Conservation (phyloP, 2,888 invertebrate genomes). For the Synanthedon myopaeformis region DNA sequence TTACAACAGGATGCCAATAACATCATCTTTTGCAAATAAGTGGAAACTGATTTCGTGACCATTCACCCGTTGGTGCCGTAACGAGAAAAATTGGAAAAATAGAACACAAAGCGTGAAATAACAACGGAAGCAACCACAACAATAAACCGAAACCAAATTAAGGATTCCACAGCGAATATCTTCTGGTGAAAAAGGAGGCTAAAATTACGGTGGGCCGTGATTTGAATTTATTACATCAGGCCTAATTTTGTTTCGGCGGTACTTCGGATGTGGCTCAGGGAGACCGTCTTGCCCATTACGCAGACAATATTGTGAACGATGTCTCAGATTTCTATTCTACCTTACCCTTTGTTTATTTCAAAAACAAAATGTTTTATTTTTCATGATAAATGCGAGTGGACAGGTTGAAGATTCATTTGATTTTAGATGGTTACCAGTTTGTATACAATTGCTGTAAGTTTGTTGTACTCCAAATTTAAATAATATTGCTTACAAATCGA, state of each 20-base stretch:
- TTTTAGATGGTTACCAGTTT: too few species aligned
- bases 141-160: constrained; percentile 61
- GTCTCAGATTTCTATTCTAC: constrained; percentile 18
- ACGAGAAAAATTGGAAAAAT: constrained; percentile 20
- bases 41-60: constrained; percentile 3
- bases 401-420: too few species aligned
- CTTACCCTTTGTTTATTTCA: constrained; percentile 39
- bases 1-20: neutral
- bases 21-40: neutral
- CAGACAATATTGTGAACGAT: constrained; percentile 46
- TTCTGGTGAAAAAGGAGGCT: constrained; percentile 54
- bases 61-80: constrained; percentile 10
- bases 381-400: too few species aligned
- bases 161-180: constrained; percentile 56
- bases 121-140: constrained; percentile 45
- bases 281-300: constrained; percentile 35
- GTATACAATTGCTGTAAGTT: too few species aligned
- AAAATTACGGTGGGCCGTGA: constrained; percentile 59
- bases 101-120: constrained; percentile 38
- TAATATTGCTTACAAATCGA: too few species aligned
- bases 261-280: constrained; percentile 29
- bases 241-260: constrained; percentile 60
- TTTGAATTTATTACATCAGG: constrained; percentile 64
- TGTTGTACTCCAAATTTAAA: too few species aligned
- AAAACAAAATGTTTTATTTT: constrained; percentile 19